These are phyloP conservation scores for Pitta sordida DNA, from an alignment of 2,113 vertebrate genomes.

Conservation along the genomic window DNA sequence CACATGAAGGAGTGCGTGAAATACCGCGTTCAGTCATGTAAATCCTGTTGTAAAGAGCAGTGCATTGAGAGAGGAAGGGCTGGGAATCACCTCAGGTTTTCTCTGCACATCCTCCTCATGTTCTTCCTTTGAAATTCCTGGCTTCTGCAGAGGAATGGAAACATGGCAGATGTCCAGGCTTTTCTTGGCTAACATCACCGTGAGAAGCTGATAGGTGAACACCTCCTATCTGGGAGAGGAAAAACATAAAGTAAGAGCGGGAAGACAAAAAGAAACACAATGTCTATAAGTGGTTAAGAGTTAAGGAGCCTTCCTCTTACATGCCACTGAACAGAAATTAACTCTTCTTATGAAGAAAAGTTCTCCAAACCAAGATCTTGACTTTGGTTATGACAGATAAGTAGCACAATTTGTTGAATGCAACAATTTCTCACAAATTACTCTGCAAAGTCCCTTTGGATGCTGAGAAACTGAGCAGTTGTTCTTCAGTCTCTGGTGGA, in stretches of 20 bases:
- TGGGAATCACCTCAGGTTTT: background rate
- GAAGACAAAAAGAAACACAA: background rate
- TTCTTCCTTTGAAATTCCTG: background rate
- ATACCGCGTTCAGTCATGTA: fast-evolving
- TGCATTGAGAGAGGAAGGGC: background rate
- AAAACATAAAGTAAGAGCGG: background rate
- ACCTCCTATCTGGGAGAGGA: background rate
- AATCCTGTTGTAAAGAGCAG: fast-evolving
- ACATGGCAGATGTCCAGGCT: background rate
- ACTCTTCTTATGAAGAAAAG: background rate
- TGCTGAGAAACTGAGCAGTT: background rate
- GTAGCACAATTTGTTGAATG: background rate
- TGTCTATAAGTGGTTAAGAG: background rate
- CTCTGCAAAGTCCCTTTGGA: background rate
- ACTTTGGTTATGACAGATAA: background rate
- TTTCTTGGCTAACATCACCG: background rate
- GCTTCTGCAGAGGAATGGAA: background rate
- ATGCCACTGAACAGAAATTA: background rate
- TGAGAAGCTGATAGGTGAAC: background rate
- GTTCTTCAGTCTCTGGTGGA: background rate
- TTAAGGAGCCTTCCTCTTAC: background rate
- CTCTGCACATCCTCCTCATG: background rate
- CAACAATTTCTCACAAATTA: background rate
- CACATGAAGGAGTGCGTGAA: fast-evolving
- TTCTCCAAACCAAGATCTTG: background rate